Evolutionary conservation across 1,140 invertebrate genomes (phyloP).

Genomic region (Ostrea edulis): DNA sequence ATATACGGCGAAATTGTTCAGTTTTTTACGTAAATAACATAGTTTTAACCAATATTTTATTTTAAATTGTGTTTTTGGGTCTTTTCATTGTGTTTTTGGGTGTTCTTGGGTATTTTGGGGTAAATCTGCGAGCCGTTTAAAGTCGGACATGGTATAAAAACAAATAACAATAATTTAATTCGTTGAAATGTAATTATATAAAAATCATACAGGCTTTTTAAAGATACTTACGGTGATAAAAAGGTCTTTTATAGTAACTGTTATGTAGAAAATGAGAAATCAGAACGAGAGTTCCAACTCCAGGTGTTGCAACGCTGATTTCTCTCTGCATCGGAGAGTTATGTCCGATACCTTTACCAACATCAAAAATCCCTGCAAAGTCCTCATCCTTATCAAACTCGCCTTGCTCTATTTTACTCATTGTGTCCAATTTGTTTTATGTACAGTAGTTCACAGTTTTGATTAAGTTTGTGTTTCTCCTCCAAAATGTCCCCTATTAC

Average conservation of each 20-base stretch:
- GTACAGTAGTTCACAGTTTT: not conserved
- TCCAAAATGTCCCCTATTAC: constrained; percentile 15
- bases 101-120: too few relatives aligned
- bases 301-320: not conserved
- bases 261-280: not conserved
- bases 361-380: not conserved
- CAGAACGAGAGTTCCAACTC: not conserved
- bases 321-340: not conserved
- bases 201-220: too few relatives aligned
- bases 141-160: too few relatives aligned
- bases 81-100: too few relatives aligned
- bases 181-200: too few relatives aligned
- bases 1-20: too few relatives aligned
- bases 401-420: not conserved
- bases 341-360: not conserved
- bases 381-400: not conserved
- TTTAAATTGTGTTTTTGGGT: too few relatives aligned
- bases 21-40: too few relatives aligned
- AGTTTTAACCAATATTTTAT: too few relatives aligned
- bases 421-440: not conserved
- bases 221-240: not conserved
- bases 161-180: too few relatives aligned
- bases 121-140: too few relatives aligned
- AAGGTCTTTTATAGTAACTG: not conserved
- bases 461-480: not conserved